Conservation (phyloP, 1,140 invertebrate species). For the Orchestia grillus region DNA sequence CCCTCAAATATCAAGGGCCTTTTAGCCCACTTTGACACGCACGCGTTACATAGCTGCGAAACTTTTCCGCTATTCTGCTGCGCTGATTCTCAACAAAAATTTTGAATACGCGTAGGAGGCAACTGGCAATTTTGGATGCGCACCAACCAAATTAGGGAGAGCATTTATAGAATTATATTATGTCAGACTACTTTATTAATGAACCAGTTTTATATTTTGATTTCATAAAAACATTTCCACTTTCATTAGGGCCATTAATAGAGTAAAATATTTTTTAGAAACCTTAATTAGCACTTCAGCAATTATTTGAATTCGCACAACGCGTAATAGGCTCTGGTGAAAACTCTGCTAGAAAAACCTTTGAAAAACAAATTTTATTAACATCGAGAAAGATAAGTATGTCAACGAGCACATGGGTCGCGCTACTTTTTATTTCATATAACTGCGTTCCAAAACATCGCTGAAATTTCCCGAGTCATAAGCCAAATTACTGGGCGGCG, state of each 20-base stretch:
- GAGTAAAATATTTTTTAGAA: not conserved
- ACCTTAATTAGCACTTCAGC: not conserved
- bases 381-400: not conserved
- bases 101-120: not conserved
- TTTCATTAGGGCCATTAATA: not conserved
- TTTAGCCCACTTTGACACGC: not conserved
- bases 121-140: not conserved
- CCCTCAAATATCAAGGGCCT: not conserved
- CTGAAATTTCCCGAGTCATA: not conserved
- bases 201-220: not conserved
- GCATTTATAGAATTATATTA: not conserved
- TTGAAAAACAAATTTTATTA: not conserved
- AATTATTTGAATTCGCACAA: too few species aligned
- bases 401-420: not conserved
- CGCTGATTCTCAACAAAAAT: not conserved
- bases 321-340: not conserved
- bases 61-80: not conserved
- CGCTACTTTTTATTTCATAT: not conserved
- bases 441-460: not conserved
- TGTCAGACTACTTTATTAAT: not conserved
- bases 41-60: not conserved
- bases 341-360: not conserved
- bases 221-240: not conserved
- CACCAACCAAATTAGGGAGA: not conserved
- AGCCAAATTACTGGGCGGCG: not conserved